Base-by-base conservation (phyloP, 2,888 invertebrate species). In the Ptychoptera albimana region DNA sequence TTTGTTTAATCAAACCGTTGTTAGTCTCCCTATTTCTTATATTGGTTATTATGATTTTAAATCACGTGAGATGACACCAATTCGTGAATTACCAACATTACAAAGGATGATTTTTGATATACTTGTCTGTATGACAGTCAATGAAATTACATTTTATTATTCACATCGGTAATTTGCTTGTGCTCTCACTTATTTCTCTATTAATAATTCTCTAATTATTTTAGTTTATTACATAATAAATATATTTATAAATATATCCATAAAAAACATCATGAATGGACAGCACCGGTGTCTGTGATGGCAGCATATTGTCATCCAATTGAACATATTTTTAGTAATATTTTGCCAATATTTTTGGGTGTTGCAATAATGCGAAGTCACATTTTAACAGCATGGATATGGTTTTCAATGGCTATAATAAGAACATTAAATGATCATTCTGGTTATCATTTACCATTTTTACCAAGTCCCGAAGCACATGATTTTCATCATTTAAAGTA, bases 181-280 rank as follows among this genome's bases (percentile, higher is more conserved):
- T 13, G 2, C 16, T 8, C 10, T 9, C 16, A 9, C 8, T 30
- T 30, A 13, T 16, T 29, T 23, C 29, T 11, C 5, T 10, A 39
- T n/a, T 10, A 2, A 13, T 12, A 8, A 39, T 16, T 29, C 8
- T 23, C 15, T 7, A 16, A 11, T 29, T 7, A 14, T 42, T 13
- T 4, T 16, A 42, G 42, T 16, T 2, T 46, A 2, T 13, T 46
- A 6, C 46, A 46, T 34, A 9, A 30, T n/a, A 43, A 38, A 38
- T 16, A n/a, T 6, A 32, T 46, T 14, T 46, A 46, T 34, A 36
- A 40, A 23, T 29, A 8, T 1, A 37, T 45, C n/a, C 46, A 46
- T n/a, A 46, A 46, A 12, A 39, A 43, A 13, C 46, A 44, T 43
- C 46, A 46, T 35, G 46, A 46, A 37, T 46, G 34, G 16, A 37